phyloP scores from a whole-genome alignment of 1,140 invertebrate genomes.

The Drosophila carrolli region DNA sequence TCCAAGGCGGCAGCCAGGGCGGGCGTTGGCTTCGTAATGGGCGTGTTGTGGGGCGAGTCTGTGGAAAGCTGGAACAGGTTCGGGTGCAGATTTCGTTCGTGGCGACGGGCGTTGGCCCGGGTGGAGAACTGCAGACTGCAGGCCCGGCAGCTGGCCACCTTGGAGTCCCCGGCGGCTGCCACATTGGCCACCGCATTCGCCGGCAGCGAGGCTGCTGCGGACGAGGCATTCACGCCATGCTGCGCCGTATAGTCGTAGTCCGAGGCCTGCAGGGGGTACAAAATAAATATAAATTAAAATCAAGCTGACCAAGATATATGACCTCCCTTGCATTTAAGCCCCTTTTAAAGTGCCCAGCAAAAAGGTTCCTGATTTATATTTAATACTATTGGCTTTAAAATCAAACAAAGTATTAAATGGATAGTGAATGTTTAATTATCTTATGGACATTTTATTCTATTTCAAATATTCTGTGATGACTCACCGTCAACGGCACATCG shows the following conservation, averaged over 20 bases:
- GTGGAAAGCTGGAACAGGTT: constrained; percentile 81
- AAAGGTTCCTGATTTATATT: too few species aligned
- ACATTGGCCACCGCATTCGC: constrained; percentile 68
- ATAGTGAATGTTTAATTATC: too few species aligned
- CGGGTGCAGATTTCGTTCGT: constrained; percentile 82
- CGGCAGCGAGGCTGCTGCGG: constrained; percentile 51
- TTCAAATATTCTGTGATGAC: not conserved
- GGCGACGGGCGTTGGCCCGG: constrained; percentile 82
- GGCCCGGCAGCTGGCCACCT: constrained; percentile 78
- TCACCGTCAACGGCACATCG: constrained; percentile 74
- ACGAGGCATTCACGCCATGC: constrained; percentile 65
- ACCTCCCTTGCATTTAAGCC: too few species aligned
- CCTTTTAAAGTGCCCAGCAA: too few species aligned
- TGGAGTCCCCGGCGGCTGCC: constrained; percentile 68
- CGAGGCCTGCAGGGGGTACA: constrained; percentile 42
- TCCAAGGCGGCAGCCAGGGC: constrained; percentile 74
- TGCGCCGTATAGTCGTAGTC: constrained; percentile 73
- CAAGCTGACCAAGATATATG: not conserved
- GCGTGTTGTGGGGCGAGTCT: constrained; percentile 71
- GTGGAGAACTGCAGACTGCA: constrained; percentile 84
- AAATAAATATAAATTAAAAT: constrained; percentile 3
- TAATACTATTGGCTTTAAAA: too few species aligned
- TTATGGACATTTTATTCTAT: too few species aligned
- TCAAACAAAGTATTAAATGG: too few species aligned
- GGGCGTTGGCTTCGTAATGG: constrained; percentile 76